These are phyloP conservation scores for Netelia virgata DNA, from an alignment of 2,888 invertebrate species.

Conservation along the genomic window DNA sequence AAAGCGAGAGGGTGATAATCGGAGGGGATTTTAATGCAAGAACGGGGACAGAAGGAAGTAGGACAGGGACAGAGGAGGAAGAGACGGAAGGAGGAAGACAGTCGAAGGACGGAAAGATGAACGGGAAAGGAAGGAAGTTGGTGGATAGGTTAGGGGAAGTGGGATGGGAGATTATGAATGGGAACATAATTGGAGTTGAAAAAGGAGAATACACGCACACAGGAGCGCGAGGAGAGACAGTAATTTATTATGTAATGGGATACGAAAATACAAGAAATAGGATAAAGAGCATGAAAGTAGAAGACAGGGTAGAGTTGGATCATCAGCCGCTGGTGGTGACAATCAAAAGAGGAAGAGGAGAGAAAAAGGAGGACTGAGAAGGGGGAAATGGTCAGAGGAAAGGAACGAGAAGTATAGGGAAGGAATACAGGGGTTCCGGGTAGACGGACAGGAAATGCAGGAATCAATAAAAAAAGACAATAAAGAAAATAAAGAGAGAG, in stretches of 20 bases:
- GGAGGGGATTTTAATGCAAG: slow-evolving; percentile 28
- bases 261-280: background rate
- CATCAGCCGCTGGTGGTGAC: slow-evolving; percentile 25
- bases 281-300: background rate
- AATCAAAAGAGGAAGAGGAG: background rate
- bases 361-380: background rate
- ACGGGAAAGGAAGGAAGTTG: slow-evolving; percentile 2
- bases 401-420: too few relatives aligned
- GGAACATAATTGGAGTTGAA: slow-evolving; percentile 5
- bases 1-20: background rate
- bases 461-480: too few relatives aligned
- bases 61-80: background rate
- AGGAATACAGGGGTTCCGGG: too few relatives aligned
- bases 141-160: background rate
- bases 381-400: background rate
- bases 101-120: background rate
- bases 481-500: too few relatives aligned
- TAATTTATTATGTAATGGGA: too few relatives aligned
- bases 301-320: slow-evolving; percentile 21
- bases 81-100: background rate
- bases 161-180: slow-evolving; percentile 24
- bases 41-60: background rate
- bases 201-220: too few relatives aligned
- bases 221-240: too few relatives aligned
- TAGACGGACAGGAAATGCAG: too few relatives aligned